Evolutionary conservation across 2,888 invertebrate species (phyloP).

Genomic region (Caenorhabditis sinica): DNA sequence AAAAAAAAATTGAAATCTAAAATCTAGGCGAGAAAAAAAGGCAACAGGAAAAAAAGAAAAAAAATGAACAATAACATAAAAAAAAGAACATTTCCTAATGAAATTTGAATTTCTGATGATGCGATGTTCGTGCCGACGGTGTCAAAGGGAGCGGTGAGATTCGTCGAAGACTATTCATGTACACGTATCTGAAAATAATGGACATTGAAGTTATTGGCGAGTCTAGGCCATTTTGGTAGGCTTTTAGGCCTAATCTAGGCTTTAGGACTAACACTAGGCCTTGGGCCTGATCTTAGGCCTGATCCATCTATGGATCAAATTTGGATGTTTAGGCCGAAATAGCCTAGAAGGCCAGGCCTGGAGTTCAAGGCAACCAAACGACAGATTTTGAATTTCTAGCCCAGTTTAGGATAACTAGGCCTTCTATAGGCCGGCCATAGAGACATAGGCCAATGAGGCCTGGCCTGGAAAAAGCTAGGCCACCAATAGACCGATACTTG

Average conservation of each 20-base stretch:
- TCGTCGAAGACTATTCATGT: slow-evolving; percentile 74
- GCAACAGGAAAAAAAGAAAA: not conserved
- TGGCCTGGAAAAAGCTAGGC: no score
- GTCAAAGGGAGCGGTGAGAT: slow-evolving; percentile 69
- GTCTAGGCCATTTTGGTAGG: not conserved
- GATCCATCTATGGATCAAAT: no score
- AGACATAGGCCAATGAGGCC: no score
- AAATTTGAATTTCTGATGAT: slow-evolving; percentile 56
- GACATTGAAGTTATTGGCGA: not conserved
- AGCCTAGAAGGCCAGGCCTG: no score
- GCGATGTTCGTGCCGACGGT: slow-evolving; percentile 49
- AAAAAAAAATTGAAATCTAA: slow-evolving; percentile 7
- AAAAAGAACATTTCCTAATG: slow-evolving; percentile 21
- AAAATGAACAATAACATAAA: slow-evolving; percentile 9
- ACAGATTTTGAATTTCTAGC: no score
- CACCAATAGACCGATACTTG: no score
- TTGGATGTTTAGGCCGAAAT: no score
- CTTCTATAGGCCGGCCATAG: no score
- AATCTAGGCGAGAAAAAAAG: not conserved
- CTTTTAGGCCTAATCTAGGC: not conserved
- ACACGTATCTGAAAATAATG: slow-evolving; percentile 67
- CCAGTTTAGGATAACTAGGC: no score
- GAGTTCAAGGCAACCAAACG: no score
- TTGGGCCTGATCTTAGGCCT: no score
- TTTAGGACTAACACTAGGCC: no score